A percentile compares a stretch with the other conserved stretches of the same genome.
phyloP scores from a whole-genome alignment of 2,797 vertebrate genomes.

The Scolopax bukidnonensis region DNA sequence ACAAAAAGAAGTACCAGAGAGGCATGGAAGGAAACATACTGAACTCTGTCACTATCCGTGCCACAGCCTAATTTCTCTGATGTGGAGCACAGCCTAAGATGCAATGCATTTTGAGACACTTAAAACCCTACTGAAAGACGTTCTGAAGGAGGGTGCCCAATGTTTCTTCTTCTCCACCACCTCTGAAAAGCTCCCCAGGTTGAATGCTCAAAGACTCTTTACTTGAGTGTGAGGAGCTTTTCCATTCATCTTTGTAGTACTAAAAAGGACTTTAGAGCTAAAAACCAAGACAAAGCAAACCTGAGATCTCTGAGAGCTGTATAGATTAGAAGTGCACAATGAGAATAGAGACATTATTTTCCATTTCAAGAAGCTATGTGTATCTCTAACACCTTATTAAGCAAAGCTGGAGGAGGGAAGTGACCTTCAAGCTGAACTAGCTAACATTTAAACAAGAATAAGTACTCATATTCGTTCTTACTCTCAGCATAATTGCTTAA shows the following conservation, averaged over 20 bases:
- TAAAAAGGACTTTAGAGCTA: not conserved
- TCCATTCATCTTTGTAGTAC: not conserved
- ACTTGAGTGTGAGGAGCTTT: not conserved
- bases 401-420: not conserved
- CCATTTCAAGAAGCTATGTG: not conserved
- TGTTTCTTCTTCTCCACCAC: not conserved
- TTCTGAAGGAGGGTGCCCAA: not conserved
- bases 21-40: not conserved
- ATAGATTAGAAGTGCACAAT: not conserved
- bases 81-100: not conserved
- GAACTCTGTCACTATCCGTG: not conserved
- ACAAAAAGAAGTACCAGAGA: not conserved
- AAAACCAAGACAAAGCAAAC: not conserved
- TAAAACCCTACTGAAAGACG: not conserved
- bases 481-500: not conserved
- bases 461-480: not conserved
- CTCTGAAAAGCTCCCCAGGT: not conserved
- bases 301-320: not conserved
- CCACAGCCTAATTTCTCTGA: not conserved
- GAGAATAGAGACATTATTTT: not conserved
- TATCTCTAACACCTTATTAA: not conserved
- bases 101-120: not conserved
- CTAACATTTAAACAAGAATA: not conserved
- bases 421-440: not conserved
- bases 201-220: not conserved